Evolutionary conservation across 2,113 vertebrate species (phyloP).

Genomic region (Petaurus breviceps): DNA sequence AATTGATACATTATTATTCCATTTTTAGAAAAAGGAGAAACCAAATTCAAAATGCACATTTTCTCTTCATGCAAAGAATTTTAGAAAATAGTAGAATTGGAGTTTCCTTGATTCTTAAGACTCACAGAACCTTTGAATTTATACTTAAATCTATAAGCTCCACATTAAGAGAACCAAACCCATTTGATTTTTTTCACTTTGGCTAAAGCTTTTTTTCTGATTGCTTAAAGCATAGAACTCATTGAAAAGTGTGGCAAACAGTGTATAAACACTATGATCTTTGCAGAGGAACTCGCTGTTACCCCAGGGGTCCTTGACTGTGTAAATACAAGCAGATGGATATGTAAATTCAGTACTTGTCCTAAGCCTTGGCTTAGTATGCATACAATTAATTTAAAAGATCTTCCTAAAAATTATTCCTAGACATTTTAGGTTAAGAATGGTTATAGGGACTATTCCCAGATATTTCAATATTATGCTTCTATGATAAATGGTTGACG

Average conservation of each 20-base stretch:
- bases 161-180: background rate
- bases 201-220: background rate
- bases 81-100: background rate
- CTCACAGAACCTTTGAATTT: background rate
- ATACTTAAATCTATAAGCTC: background rate
- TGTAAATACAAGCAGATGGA: conserved; percentile 72
- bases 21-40: background rate
- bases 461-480: conserved; percentile 42
- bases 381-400: conserved; percentile 68
- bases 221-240: conserved; percentile 54
- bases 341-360: conserved; percentile 60
- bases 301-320: conserved; percentile 62
- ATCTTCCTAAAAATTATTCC: conserved; percentile 36
- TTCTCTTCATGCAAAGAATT: background rate
- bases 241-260: conserved; percentile 57
- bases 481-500: conserved; percentile 54
- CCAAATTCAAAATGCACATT: background rate
- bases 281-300: conserved; percentile 41
- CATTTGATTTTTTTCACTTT: background rate
- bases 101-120: background rate
- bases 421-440: conserved; percentile 34
- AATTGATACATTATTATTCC: background rate
- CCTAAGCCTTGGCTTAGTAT: conserved; percentile 48
- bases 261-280: conserved; percentile 54
- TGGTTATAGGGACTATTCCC: conserved; percentile 12